phyloP scores from a whole-genome alignment of 2,797 vertebrate genomes.

The Acestrorhynchus altus region DNA sequence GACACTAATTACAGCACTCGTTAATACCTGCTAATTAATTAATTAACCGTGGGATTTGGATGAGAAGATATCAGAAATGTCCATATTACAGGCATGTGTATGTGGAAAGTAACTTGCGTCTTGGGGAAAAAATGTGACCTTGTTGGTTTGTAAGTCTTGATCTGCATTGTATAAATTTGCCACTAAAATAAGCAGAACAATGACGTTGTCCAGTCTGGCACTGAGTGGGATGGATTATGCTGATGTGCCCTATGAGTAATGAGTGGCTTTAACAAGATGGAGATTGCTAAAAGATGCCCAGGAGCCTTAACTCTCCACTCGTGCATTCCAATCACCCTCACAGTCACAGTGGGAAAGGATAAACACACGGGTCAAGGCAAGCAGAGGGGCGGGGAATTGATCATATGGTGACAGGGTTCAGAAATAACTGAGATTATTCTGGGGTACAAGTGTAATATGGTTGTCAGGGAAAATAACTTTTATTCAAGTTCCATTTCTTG shows the following conservation, averaged over 20 bases:
- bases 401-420: background rate
- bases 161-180: conserved; percentile 1
- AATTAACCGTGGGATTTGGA: background rate
- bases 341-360: conserved; percentile 27
- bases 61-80: background rate
- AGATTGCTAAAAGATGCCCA: conserved; percentile 46
- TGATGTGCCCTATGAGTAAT: conserved; percentile 44
- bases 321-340: conserved; percentile 23
- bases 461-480: background rate
- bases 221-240: conserved; percentile 27
- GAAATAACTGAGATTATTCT: background rate
- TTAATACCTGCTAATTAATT: conserved; percentile 11
- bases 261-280: conserved; percentile 33
- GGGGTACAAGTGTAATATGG: background rate
- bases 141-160: background rate
- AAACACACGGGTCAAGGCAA: conserved; percentile 10
- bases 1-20: conserved; percentile 43
- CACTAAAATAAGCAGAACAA: background rate
- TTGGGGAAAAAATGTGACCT: background rate
- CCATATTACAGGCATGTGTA: background rate
- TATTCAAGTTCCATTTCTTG: background rate
- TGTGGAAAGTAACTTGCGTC: background rate
- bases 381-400: background rate
- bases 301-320: conserved; percentile 34
- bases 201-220: conserved; percentile 14